Evolutionary conservation across 2,888 invertebrate species (phyloP), one percentile per base, ranked within the genome.

Genomic region (Pristionchus arcanus): DNA sequence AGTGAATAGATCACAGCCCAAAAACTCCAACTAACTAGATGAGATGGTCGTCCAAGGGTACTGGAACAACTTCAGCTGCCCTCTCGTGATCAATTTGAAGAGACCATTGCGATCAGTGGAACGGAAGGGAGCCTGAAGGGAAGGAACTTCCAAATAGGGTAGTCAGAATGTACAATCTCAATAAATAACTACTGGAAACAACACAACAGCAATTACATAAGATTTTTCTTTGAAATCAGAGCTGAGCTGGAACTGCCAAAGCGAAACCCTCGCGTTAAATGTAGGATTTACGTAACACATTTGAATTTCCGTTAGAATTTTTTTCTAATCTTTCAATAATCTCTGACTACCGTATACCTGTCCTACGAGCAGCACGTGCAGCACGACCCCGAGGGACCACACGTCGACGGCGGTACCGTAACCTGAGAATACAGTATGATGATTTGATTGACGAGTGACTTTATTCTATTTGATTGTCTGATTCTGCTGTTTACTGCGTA

Each of bases 301-400:
- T 63, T 13, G 83, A 83, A 19, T 81, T 31, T 13, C 21, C 15
- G 15, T 13, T 34, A 28, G 21, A 31, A 84, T 1, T n/a, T 49
- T 49, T 49, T 49, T 13, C 42, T 25, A 31, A 34, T 74, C 74
- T 21, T n/a, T n/a, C n/a, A n/a, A n/a, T n/a, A 34, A 63, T 34
- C 31, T 19, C n/a, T n/a, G 25, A n/a, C 25, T 42, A 68, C 28
- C 55, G 63, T 87, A 55, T 88, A 88, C 87, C 87, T 96, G 96
- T 0, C 96, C 96, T 93, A 96, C 96, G 42, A 96, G 94, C 90
- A 96, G 94, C 49, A 96, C 96, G 93, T 96, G 96, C 31, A 95
- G 94, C 66, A 96, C 96, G n/a, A 96, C 96, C 25, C 96, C 96
- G 5, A 96, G 94, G 19, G 96, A 96, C 96, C 96, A 96, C 93